These are phyloP conservation scores for Capitella teleta DNA, from an alignment of 1,140 invertebrate species.

Conservation along the genomic window DNA sequence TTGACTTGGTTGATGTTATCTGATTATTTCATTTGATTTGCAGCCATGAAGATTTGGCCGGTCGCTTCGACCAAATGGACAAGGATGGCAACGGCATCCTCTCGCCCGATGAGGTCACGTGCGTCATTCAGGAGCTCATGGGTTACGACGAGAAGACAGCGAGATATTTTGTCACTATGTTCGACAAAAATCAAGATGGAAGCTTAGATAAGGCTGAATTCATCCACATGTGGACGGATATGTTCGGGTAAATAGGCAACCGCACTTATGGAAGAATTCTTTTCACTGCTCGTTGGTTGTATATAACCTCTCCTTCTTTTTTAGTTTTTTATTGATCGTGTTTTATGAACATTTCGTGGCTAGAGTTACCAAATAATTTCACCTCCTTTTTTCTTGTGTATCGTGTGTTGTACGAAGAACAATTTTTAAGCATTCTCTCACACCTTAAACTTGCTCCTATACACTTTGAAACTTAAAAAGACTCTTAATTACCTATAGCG, in stretches of 20 bases:
- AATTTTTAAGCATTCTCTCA: too few species aligned
- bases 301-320: too few species aligned
- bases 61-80: slow-evolving; percentile 10
- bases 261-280: too few species aligned
- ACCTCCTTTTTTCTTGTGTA: too few species aligned
- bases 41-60: slow-evolving; percentile 11
- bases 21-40: not conserved
- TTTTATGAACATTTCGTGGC: too few species aligned
- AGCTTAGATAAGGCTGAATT: slow-evolving; percentile 14
- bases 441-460: too few species aligned
- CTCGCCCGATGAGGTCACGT: slow-evolving; percentile 9
- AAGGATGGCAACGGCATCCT: slow-evolving; percentile 13
- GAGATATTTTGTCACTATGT: slow-evolving; percentile 9
- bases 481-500: too few species aligned
- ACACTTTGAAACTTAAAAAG: too few species aligned
- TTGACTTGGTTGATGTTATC: not conserved
- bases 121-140: slow-evolving; percentile 12
- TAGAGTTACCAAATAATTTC: too few species aligned
- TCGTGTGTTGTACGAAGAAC: too few species aligned
- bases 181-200: slow-evolving; percentile 14
- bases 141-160: slow-evolving; percentile 11
- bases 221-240: slow-evolving; percentile 13
- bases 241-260: slow-evolving; percentile 12
- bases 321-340: too few species aligned
- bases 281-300: too few species aligned